Base-by-base conservation (phyloP, 2,113 vertebrate species). In the Genyomyrus donnyi region DNA sequence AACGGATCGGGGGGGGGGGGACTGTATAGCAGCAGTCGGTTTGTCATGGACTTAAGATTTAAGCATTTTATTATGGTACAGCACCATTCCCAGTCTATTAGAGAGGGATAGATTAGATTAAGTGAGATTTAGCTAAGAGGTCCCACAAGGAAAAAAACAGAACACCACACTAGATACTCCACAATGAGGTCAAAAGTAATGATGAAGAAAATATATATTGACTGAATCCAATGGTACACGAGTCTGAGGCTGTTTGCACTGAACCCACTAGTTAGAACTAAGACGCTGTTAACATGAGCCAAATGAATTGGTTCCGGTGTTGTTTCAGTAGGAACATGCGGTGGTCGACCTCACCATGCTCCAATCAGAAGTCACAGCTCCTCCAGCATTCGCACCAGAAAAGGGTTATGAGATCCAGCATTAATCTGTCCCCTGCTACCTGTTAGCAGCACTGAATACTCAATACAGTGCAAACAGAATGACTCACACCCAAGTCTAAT, bases 81-180 rank as follows among this genome's bases (percentile, higher is more conserved):
- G 88, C 92, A 91, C 93, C 93, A 89, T 93, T 94, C 93, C 77
- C 91, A 90, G 93, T 94, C 95, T 93, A 94, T 95, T 95, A 94
- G 92, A 91, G 89, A 92, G 88, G 94, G 94, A 93, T 93, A 93
- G 92, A 95, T 96, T 94, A 96, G 95, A 95, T 96, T 95, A 95
- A 94, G 93, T 92, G 92, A 96, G 95, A 95, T 96, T 95, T 95
- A 90, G 93, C 91, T 83, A 92, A 93, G 92, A 94, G 93, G 93
- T 93, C 93, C 92, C 94, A 91, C 92, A 93, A 95, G 95, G 95
- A 95, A 77, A 94, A 80, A 77, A 39, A 80, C 35, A 19, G 39
- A 39, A 19, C 10, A 95, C 95, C 95, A 95, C 92, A 92, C 92
- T 92, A 90, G 24, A 94, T 91, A 91, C 91, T 94, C 94, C 94